These are phyloP conservation scores for Felis chaus DNA, from an alignment of 2,113 vertebrate species.

Conservation along the genomic window DNA sequence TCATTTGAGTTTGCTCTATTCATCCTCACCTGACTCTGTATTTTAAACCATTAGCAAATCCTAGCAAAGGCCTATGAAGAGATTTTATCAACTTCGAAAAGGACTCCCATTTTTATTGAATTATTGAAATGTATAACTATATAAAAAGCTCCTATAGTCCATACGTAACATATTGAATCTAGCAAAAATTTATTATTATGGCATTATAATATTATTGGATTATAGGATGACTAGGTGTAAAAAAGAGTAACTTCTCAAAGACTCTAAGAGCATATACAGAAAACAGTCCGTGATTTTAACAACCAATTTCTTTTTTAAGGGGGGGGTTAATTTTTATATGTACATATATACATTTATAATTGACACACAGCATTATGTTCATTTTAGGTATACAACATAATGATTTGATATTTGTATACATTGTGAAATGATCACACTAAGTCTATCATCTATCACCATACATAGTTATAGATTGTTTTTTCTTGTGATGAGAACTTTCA, in stretches of 20 bases:
- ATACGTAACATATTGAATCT: background rate
- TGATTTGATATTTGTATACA: background rate
- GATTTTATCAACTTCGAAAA: background rate
- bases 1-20: background rate
- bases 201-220: background rate
- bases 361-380: background rate
- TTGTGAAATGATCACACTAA: background rate
- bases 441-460: background rate
- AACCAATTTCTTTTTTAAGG: background rate
- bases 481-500: background rate
- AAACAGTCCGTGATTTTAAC: background rate
- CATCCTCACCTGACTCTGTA: too few species aligned
- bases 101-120: accelerated
- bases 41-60: background rate
- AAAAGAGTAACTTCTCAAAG: background rate
- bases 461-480: background rate
- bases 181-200: background rate
- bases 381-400: background rate
- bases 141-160: accelerated
- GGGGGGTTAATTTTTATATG: background rate
- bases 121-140: background rate
- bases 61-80: background rate
- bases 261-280: background rate
- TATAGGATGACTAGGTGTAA: background rate
- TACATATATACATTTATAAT: background rate